A percentile compares a stretch with the other conserved stretches of the same genome.
phyloP scores from a whole-genome alignment of 2,113 vertebrate genomes.

The Tragelaphus imberbis region DNA sequence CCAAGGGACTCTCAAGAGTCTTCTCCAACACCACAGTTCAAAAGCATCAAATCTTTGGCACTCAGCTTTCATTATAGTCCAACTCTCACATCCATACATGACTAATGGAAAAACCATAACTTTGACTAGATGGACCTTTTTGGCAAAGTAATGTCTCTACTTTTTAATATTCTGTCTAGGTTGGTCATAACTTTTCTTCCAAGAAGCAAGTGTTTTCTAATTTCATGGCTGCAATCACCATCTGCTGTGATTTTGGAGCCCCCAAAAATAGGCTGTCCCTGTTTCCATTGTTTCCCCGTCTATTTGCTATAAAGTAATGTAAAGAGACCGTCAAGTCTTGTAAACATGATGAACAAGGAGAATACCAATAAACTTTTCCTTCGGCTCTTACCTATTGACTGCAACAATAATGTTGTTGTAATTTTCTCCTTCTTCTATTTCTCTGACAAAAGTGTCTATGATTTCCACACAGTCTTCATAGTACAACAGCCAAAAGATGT shows the following conservation, averaged over 20 bases:
- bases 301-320: background rate
- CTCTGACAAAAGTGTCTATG: background rate
- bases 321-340: background rate
- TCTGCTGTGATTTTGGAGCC: background rate
- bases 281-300: background rate
- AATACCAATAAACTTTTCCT: conserved; percentile 4
- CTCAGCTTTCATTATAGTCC: background rate
- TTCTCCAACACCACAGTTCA: background rate
- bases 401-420: background rate
- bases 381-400: background rate
- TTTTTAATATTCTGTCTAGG: background rate
- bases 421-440: background rate
- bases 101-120: background rate
- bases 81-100: background rate
- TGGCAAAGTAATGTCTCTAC: background rate
- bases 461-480: background rate
- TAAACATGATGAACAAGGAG: background rate
- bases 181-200: background rate
- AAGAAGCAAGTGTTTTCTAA: background rate
- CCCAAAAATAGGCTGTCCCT: background rate
- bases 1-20: background rate
- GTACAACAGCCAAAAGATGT: background rate
- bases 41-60: background rate
- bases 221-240: background rate
- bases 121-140: background rate